Evolutionary conservation across 2,113 vertebrate genomes (phyloP), one percentile per base, ranked within the genome.

Genomic region (Dermatemys mawii): DNA sequence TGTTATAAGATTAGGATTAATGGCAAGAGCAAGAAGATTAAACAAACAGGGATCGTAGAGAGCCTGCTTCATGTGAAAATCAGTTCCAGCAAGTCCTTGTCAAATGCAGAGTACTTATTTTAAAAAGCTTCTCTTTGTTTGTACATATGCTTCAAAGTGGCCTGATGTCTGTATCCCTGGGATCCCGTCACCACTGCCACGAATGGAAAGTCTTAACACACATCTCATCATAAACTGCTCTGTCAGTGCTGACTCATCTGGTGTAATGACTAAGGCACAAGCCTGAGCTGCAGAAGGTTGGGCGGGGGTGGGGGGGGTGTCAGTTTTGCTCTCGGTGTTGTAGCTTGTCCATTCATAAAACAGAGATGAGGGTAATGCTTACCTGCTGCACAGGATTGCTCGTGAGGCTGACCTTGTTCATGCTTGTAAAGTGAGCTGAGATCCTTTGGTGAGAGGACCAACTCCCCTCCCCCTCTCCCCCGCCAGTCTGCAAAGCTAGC

Each of bases 391-490:
- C 51, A 82, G 11, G 0, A 76, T 6, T 73, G 19, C 44, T 38
- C 6, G 53, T 22, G 63, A 91, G 17, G 49, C 19, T 90, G 78
- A 75, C 44, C 38, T 3, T 6, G 0, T 29, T 87, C 49, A 75
- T 27, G 29, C 1, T 75, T 76, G 22, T 0, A 0, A 82, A 53
- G 35, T 16, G 12, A 54, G 63, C 27, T 75, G 70, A 44, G 38
- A 75, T 44, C 70, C n/a, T 90, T 86, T 53, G 35, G 14, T 70
- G 54, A 35, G 35, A 6, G 41, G 32, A n/a, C 81, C n/a, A n/a
- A n/a, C 46, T 35, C 35, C 17, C n/a, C 10, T 12, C 9, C 21
- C 7, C 19, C 51, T 38, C 63, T 35, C 63, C 35, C 63, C 63
- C 35, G 17, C 16, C 63, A 11, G 17, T 24, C 78, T 27, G 53